A percentile compares a stretch with the other conserved stretches of the same genome.
These are phyloP conservation scores for Corythaeola cristata DNA, from an alignment of 2,113 vertebrate species.

Conservation along the genomic window DNA sequence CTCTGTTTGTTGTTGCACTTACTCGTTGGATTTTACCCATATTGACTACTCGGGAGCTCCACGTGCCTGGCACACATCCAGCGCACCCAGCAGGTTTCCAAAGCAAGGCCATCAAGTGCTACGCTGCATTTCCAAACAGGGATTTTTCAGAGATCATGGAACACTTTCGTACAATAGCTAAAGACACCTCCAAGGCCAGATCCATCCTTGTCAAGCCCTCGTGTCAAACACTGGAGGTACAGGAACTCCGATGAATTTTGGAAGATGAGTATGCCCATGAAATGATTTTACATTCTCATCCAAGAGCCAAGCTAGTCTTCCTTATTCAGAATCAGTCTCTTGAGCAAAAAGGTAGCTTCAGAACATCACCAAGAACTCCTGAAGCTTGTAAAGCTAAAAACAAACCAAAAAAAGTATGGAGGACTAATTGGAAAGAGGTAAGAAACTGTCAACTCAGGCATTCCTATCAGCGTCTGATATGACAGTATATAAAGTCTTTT, in stretches of 20 bases:
- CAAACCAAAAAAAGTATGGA: not conserved
- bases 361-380: not conserved
- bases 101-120: not conserved
- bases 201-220: not conserved
- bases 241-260: not conserved
- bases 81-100: not conserved
- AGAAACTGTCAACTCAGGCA: not conserved
- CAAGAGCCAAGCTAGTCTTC: not conserved
- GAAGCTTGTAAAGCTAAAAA: not conserved
- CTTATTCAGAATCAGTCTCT: not conserved
- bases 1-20: not conserved
- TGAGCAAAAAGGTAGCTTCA: not conserved
- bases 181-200: not conserved
- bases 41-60: not conserved
- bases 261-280: not conserved
- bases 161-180: not conserved
- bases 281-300: not conserved
- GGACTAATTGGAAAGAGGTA: not conserved
- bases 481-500: not conserved
- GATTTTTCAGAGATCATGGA: not conserved
- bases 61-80: not conserved
- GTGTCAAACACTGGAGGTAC: not conserved
- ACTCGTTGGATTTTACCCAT: not conserved
- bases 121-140: not conserved
- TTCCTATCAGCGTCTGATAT: not conserved